phyloP scores from a whole-genome alignment of 1,140 invertebrate genomes.

The Cyclargus thomasi region DNA sequence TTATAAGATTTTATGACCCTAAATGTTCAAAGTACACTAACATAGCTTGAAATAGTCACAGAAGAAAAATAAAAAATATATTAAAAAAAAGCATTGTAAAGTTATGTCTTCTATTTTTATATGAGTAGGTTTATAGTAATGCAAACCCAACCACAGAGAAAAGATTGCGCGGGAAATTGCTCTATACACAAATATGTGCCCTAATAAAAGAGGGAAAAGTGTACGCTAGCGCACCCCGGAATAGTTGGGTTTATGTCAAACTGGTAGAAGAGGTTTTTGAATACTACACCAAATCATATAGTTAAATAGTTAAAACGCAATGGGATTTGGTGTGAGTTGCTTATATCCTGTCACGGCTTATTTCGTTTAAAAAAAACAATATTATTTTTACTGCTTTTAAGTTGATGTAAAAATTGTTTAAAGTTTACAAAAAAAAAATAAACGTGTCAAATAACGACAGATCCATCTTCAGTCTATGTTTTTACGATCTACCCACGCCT shows the following conservation, averaged over 20 bases:
- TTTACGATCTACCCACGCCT: neutral
- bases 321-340: neutral
- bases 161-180: neutral
- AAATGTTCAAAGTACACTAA: conserved; percentile 8
- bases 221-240: neutral
- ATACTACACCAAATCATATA: conserved; percentile 11
- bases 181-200: too few species aligned
- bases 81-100: conserved; percentile 7
- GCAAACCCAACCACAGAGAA: conserved; percentile 1
- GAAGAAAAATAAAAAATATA: neutral
- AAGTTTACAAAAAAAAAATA: neutral
- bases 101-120: conserved; percentile 16
- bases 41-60: conserved; percentile 10
- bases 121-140: conserved; percentile 8
- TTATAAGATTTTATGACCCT: conserved; percentile 6
- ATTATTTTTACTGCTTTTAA: too few species aligned
- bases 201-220: too few species aligned
- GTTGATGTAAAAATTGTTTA: too few species aligned
- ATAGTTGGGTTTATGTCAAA: conserved; percentile 10
- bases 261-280: conserved; percentile 5
- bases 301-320: neutral
- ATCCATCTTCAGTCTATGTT: neutral
- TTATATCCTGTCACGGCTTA: too few species aligned
- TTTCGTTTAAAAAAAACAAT: too few species aligned
- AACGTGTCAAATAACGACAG: neutral